Percentiles rank a stretch among this genome's conserved stretches.
These are phyloP conservation scores for Hololepta plana DNA, from an alignment of 2,888 invertebrate species.

Conservation along the genomic window DNA sequence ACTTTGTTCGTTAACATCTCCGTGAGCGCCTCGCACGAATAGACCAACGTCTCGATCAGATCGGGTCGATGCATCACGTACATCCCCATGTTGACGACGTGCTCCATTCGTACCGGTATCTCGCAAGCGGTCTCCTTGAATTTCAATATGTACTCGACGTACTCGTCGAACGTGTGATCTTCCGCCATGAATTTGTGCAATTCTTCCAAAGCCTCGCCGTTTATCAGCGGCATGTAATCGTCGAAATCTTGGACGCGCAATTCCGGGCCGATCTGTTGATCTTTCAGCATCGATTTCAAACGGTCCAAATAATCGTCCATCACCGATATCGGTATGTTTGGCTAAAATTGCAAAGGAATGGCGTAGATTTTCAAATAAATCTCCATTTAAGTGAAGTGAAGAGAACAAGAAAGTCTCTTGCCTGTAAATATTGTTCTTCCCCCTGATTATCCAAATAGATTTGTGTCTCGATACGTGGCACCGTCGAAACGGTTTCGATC, in stretches of 20 bases:
- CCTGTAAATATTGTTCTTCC: constrained; percentile 19
- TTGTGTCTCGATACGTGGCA: constrained; percentile 66
- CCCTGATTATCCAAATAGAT: constrained; percentile 46
- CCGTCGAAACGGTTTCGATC: constrained; percentile 46
- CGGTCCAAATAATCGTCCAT: constrained; percentile 40
- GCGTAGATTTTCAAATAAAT: too few relatives aligned
- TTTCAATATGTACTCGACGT: constrained; percentile 36
- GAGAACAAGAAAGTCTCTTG: too few relatives aligned
- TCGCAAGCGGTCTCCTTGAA: constrained; percentile 42
- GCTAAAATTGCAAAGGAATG: constrained; percentile 42
- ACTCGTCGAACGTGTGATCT: constrained; percentile 46
- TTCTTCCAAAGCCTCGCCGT: constrained; percentile 47
- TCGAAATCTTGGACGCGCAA: constrained; percentile 61
- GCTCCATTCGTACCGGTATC: constrained; percentile 38
- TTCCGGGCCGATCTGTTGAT: constrained; percentile 58
- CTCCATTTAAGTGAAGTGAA: too few relatives aligned
- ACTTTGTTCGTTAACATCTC: constrained; percentile 53
- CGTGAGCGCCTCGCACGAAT: constrained; percentile 47
- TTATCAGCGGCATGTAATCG: constrained; percentile 55
- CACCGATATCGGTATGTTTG: constrained; percentile 54
- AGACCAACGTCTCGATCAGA: constrained; percentile 51
- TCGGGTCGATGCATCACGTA: constrained; percentile 71
- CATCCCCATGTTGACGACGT: constrained; percentile 60
- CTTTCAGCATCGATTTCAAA: constrained; percentile 45
- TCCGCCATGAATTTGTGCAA: constrained; percentile 50